phyloP scores from a whole-genome alignment of 2,888 invertebrate species.

The Meloe dianella region DNA sequence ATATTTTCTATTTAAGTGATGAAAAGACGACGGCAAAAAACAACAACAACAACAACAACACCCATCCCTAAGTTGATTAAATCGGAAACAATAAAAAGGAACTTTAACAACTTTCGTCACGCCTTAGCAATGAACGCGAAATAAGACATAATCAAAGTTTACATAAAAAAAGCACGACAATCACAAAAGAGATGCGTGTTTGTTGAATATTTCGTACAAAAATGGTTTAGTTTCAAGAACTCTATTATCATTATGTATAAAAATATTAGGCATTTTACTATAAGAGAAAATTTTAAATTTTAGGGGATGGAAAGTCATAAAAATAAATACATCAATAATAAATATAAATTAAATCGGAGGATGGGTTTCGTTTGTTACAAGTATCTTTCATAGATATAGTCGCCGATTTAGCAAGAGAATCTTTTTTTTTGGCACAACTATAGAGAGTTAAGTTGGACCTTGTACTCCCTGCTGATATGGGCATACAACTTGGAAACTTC shows the following conservation, averaged over 20 bases:
- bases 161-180: constrained; percentile 30
- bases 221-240: constrained; percentile 41
- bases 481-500: constrained; percentile 50
- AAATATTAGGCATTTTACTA: constrained; percentile 20
- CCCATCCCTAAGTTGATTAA: constrained; percentile 47
- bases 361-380: background rate
- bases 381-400: background rate
- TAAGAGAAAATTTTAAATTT: constrained; percentile 16
- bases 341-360: background rate
- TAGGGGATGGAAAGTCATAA: background rate
- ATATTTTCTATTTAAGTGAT: constrained; percentile 40
- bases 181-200: constrained; percentile 38
- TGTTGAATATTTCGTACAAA: constrained; percentile 38
- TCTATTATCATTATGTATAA: constrained; percentile 39
- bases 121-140: constrained; percentile 35
- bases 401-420: background rate
- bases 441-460: constrained; percentile 47
- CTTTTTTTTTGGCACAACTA: background rate
- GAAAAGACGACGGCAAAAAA: constrained; percentile 12
- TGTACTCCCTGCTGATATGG: constrained; percentile 50
- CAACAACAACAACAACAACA: constrained; percentile 32
- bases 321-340: constrained; percentile 1
- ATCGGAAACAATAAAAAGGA: constrained; percentile 50
- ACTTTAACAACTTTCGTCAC: constrained; percentile 47
- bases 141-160: constrained; percentile 40